Conservation (phyloP, 2,113 vertebrate species). For the Chinchilla lanigera region DNA sequence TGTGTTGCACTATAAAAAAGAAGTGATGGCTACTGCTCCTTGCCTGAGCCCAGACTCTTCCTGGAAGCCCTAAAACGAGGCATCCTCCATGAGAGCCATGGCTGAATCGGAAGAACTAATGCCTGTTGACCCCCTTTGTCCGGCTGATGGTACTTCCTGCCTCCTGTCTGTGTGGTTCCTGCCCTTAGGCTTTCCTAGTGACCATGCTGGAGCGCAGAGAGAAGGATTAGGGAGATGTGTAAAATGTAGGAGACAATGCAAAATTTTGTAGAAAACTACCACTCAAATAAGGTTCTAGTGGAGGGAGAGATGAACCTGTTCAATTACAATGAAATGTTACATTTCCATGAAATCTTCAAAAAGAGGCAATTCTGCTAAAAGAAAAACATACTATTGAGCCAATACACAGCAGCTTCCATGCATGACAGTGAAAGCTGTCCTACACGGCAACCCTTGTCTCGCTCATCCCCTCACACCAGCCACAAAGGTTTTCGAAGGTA, state of each 20-base stretch:
- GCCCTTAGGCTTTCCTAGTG: background rate
- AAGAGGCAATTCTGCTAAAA: background rate
- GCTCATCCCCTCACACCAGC: no score
- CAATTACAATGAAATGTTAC: background rate
- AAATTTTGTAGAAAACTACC: background rate
- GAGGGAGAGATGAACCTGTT: background rate
- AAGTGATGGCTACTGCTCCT: background rate
- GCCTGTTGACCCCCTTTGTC: rapidly evolving
- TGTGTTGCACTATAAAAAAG: background rate
- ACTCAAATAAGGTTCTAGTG: background rate
- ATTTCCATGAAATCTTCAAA: background rate
- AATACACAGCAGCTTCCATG: no score
- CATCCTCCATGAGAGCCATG: background rate
- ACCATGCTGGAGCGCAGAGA: background rate
- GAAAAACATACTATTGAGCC: background rate
- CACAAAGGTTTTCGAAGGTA: no score
- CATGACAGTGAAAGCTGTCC: no score
- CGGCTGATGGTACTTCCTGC: background rate
- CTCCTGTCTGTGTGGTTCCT: background rate
- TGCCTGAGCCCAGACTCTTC: background rate
- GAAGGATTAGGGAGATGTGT: background rate
- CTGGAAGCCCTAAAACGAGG: background rate
- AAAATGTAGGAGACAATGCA: background rate
- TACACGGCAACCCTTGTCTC: no score
- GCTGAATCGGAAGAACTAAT: background rate